Evolutionary conservation across 2,113 vertebrate genomes (phyloP), one percentile per base, ranked within the genome.

Genomic region (Rattus rattus): DNA sequence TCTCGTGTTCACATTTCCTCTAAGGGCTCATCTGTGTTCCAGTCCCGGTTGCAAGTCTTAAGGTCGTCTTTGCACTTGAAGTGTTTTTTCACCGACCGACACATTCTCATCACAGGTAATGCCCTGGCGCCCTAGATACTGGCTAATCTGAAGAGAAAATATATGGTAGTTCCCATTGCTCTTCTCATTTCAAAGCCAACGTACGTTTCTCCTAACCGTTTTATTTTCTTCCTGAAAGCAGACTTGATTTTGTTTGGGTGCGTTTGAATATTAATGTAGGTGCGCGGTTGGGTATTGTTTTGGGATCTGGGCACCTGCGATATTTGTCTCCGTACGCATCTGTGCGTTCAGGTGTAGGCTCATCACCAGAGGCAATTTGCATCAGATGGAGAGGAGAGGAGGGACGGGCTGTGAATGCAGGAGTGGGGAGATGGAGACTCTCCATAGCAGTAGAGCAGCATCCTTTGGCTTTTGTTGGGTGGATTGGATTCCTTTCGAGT

Each of bases 201-300:
- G 61, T 95, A 73, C 1, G 43, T 67, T 52, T 96, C 26, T 65
- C 14, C 19, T 87, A 52, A 83, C 30, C n/a, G 22, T 91, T 95
- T 94, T 87, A 54, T 72, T 92, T 92, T 67, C 28, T 16, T 20
- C 79, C 88, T 33, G 59, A 79, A 97, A 97, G 76, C 22, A 76
- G 3, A n/a, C 76, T 97, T 95, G 85, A 86, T 97, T 97, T 97
- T 97, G 88, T 98, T 98, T 96, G 86, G 95, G 70, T 97, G 85
- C 2, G 1, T 97, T 97, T 97, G 69, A 96, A 90, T 95, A 97
- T 94, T 87, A 93, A 94, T n/a, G 49, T 36, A 90, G 96, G 90
- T 8, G 61, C 88, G 69, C 96, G 88, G 89, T 54, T 3, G 52
- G 95, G 39, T 69, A 96, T 94, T 96, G 93, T 98, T 89, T 76